Base-by-base conservation (phyloP, 2,113 vertebrate genomes). In the Vulpes vulpes region DNA sequence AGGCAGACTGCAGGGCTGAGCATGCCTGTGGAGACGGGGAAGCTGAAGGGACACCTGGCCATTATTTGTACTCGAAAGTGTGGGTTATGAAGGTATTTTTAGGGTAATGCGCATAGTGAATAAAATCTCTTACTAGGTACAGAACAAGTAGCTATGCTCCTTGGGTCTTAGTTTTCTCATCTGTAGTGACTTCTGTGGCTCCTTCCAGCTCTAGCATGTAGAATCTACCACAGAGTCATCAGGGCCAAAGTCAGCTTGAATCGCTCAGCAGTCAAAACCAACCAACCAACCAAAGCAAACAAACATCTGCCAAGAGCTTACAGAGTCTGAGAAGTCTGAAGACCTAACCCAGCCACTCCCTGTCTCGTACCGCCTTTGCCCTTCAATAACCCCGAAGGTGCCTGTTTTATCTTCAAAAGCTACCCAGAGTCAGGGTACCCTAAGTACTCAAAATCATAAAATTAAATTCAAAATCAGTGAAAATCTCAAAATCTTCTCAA, bases 401-500 rank as follows among this genome's bases (percentile, higher is more conserved):
- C 15, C 17, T 81, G 12, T 89, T 62, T 64, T 60, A 80, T 53
- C 32, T 80, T 71, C 38, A 76, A 79, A 96, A 94, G 10, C 10
- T 92, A 49, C 65, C 30, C 10, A 83, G 19, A n/a, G 35, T 14
- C 32, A 69, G 85, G 65, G 9, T 87, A 69, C 19, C 59, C 64
- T 91, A 85, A 96, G 35, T 64, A 76, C 9, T 78, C 22, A 86
- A 60, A 78, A 81, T 55, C 32, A 43, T 27, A 57, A 59, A 62
- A 86, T 84, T 84, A 74, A 73, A 59, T 79, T 55, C 65, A 95
- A 71, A 89, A 60, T 32, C 16, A 91, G 30, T 32, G n/a, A 91
- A 93, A 92, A 76, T 51, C 32, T 97, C 81, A 91, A 93, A 92
- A 76, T 51, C 32, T 97, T 84, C 69, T 96, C 53, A 94, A 95